phyloP scores from a whole-genome alignment of 2,888 invertebrate genomes.

The Deroplatys truncata region DNA sequence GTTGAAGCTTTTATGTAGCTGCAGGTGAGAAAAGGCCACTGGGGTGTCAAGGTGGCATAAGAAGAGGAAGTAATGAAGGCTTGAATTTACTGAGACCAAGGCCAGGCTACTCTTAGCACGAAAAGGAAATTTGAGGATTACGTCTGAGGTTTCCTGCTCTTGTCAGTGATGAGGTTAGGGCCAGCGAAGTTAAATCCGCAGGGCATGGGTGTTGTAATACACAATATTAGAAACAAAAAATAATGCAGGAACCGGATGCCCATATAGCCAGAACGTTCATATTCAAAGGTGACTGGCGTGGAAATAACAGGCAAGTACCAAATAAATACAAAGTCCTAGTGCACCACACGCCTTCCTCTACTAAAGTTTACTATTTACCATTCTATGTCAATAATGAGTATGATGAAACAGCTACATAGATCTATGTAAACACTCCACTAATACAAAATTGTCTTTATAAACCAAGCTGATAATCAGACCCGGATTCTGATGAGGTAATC shows the following conservation, averaged over 20 bases:
- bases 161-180: neutral
- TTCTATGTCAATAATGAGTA: too few species aligned
- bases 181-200: neutral
- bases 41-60: neutral
- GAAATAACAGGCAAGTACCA: too few species aligned
- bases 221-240: neutral
- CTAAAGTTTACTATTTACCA: too few species aligned
- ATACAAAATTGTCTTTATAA: too few species aligned
- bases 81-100: neutral
- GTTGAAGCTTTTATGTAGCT: neutral
- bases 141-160: neutral
- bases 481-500: too few species aligned
- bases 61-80: neutral
- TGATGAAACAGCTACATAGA: too few species aligned
- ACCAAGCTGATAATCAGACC: too few species aligned
- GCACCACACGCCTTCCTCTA: too few species aligned
- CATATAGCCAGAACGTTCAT: neutral
- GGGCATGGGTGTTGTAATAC: neutral
- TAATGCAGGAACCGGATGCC: neutral
- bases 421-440: too few species aligned
- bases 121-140: neutral
- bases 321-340: too few species aligned
- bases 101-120: neutral
- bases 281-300: too few species aligned
- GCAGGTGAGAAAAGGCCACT: neutral